These are phyloP conservation scores for Laspeyria flexula DNA, from an alignment of 2,888 invertebrate species.

Conservation along the genomic window DNA sequence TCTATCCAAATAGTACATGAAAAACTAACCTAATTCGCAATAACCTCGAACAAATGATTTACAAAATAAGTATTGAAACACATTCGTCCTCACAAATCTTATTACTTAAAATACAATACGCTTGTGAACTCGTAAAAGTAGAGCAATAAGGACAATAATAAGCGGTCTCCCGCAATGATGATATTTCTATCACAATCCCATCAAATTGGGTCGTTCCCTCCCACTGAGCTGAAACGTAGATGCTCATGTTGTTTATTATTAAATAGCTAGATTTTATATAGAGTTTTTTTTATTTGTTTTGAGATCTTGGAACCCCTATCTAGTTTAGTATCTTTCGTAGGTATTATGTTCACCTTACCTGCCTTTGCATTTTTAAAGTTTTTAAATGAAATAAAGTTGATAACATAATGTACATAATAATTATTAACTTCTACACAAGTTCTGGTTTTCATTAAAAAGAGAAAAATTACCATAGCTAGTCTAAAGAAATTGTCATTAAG, in stretches of 20 bases:
- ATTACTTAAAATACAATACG: constrained; percentile 1
- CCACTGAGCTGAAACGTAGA: constrained; percentile 36
- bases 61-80: neutral
- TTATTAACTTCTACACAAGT: too few relatives aligned
- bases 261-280: too few relatives aligned
- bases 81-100: neutral
- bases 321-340: too few relatives aligned
- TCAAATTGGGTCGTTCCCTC: constrained; percentile 51
- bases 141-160: constrained; percentile 10
- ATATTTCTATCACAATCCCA: constrained; percentile 42
- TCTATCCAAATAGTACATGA: neutral
- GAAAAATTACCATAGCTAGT: too few relatives aligned
- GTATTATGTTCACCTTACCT: too few relatives aligned
- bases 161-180: constrained; percentile 44
- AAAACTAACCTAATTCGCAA: neutral
- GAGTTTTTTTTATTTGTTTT: too few relatives aligned
- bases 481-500: too few relatives aligned
- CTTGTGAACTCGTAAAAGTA: constrained; percentile 8
- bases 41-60: neutral
- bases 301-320: too few relatives aligned
- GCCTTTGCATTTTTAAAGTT: too few relatives aligned
- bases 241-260: constrained; percentile 10
- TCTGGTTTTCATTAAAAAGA: too few relatives aligned
- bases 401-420: too few relatives aligned
- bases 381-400: too few relatives aligned